Percentiles rank a stretch among this genome's conserved stretches.
Evolutionary conservation across 2,797 vertebrate species (phyloP).

Genomic region (Chelonia mydas): DNA sequence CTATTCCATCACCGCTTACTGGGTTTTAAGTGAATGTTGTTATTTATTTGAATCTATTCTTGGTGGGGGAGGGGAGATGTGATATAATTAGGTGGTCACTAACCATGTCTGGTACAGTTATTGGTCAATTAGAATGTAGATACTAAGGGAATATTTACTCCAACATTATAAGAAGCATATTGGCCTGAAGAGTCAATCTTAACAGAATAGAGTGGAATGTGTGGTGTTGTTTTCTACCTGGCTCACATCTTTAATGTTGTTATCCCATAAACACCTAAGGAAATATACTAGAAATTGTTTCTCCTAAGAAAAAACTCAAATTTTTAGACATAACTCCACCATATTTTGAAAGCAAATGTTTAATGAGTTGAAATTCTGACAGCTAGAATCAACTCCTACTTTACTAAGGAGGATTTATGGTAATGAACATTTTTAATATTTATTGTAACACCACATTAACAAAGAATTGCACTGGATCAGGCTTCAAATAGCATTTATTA

Average conservation of each 20-base stretch:
- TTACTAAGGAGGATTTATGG: neutral
- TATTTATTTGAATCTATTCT: constrained; percentile 63
- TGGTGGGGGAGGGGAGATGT: neutral
- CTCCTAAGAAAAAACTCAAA: neutral
- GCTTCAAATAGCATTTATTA: neutral
- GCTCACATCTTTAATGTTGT: neutral
- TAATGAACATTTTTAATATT: neutral
- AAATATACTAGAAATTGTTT: neutral
- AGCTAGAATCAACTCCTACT: neutral
- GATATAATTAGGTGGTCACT: constrained; percentile 41
- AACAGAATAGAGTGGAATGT: neutral
- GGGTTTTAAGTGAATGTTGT: constrained; percentile 28
- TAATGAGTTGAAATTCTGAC: neutral
- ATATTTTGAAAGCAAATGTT: neutral
- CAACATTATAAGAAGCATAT: neutral
- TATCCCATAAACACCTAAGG: neutral
- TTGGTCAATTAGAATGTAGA: constrained; percentile 43
- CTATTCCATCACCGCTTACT: constrained; percentile 19
- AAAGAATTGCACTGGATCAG: neutral
- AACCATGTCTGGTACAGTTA: constrained; percentile 46
- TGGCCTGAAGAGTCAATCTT: constrained; percentile 10
- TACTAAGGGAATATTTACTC: constrained; percentile 1
- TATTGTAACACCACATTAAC: neutral
- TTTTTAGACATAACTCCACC: neutral
- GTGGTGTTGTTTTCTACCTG: neutral